Base-by-base conservation (phyloP, 2,888 invertebrate species). In the Drosophila mulleri region DNA sequence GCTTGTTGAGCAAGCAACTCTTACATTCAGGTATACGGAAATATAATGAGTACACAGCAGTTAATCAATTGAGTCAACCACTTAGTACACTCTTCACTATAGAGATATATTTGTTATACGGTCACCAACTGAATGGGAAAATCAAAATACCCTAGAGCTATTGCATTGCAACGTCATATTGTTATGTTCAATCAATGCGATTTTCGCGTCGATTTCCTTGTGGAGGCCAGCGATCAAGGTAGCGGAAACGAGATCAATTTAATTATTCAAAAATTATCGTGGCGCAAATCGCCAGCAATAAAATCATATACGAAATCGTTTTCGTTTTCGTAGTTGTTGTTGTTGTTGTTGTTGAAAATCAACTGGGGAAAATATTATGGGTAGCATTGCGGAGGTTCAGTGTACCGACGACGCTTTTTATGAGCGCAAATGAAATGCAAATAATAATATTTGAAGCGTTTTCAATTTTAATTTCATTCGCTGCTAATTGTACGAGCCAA, bases 171-270 rank as follows among this genome's bases (percentile, higher is more conserved):
- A 44, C 50, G 48, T 67, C 52, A 64, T 48, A 26, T 47, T 53
- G 20, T 62, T 42, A 20, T 44, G 61, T 41, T 63, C 35, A 32
- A 69, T 70, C 41, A 64, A 54, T 69, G 54, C 58, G 61, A 58
- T 69, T 76, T 58, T 63, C 62, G 57, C 39, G 45, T 62, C 59
- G 53, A 52, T 71, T 67, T 72, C 64, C 42, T 39, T 65, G 47
- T 44, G 57, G 29, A 56, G 35, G 60, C 64, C 71, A 61, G 72
- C 67, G 81, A 84, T 83, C 76, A 83, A 89, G 84, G 87, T 83
- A 78, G 72, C 89, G 89, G 84, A 84, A 87, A 82, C 84, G 53
- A 76, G 75, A 72, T 80, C 73, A 61, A 81, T 83, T 88, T 75
- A 78, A 84, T 87, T 75, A 76, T 70, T 62, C 58, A 54, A 71